Evolutionary conservation across 2,797 vertebrate species (phyloP).

Genomic region (Erethizon dorsatum): DNA sequence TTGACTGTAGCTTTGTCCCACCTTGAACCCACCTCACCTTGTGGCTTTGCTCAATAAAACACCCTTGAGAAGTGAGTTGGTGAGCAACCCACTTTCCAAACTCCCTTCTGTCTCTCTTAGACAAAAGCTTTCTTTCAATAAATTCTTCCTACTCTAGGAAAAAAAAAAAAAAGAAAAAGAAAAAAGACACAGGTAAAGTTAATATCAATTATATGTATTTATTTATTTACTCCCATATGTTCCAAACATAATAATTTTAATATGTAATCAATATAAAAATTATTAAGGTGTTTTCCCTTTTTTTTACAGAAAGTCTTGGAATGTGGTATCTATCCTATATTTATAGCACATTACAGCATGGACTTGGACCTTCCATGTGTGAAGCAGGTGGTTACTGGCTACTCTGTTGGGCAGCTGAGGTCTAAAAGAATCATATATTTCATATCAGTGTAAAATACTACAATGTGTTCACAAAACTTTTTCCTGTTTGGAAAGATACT

Average conservation of each 20-base stretch:
- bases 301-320: neutral
- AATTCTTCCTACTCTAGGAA: too few species aligned
- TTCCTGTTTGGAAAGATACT: conserved; percentile 37
- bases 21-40: too few species aligned
- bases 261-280: neutral
- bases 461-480: neutral
- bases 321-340: neutral
- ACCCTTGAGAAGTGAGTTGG: too few species aligned
- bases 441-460: conserved; percentile 28
- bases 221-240: neutral
- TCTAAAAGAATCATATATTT: conserved; percentile 7
- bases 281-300: neutral
- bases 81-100: too few species aligned
- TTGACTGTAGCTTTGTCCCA: too few species aligned
- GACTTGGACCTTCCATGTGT: neutral
- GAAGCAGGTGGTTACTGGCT: neutral
- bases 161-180: neutral
- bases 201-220: conserved; percentile 17
- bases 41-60: too few species aligned
- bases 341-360: neutral
- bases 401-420: neutral
- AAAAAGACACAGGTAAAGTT: conserved; percentile 42
- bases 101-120: too few species aligned
- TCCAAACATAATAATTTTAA: conserved; percentile 42
- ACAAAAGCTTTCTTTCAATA: too few species aligned